Evolutionary conservation across 2,113 vertebrate species (phyloP).

Genomic region (Callipepla squamata): DNA sequence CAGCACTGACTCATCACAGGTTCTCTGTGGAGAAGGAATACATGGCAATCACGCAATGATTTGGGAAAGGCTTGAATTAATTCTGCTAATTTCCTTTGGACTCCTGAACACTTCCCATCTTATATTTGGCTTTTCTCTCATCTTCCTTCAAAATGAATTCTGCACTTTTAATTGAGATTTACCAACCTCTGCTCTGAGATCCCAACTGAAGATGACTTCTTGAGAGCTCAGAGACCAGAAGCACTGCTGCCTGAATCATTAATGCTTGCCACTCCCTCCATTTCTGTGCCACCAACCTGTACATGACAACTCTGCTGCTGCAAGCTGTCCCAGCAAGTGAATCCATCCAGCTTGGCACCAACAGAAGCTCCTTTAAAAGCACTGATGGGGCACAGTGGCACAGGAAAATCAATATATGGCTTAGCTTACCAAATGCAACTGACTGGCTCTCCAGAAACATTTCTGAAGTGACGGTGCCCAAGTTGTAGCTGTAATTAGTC

Average conservation of each 20-base stretch:
- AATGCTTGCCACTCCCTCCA: neutral
- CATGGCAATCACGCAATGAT: rapidly evolving
- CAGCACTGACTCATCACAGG: neutral
- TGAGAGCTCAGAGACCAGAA: neutral
- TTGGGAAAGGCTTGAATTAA: neutral
- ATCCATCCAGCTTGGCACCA: rapidly evolving
- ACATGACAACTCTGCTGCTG: neutral
- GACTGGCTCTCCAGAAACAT: neutral
- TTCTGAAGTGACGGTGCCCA: neutral
- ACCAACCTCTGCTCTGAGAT: rapidly evolving
- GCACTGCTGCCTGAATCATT: neutral
- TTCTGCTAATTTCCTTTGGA: neutral
- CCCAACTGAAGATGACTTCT: neutral
- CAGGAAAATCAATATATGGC: neutral
- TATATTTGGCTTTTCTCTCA: neutral
- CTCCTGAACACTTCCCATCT: neutral
- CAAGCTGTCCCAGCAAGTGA: neutral
- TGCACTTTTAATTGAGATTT: neutral
- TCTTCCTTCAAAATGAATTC: neutral
- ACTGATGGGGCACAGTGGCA: neutral
- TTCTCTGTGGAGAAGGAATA: neutral
- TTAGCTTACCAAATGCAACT: neutral
- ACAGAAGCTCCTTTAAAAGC: neutral
- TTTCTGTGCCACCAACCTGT: neutral
- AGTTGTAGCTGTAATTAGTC: neutral